These are phyloP conservation scores for Chrysoperla carnea DNA, from an alignment of 1,140 invertebrate species.

Conservation along the genomic window DNA sequence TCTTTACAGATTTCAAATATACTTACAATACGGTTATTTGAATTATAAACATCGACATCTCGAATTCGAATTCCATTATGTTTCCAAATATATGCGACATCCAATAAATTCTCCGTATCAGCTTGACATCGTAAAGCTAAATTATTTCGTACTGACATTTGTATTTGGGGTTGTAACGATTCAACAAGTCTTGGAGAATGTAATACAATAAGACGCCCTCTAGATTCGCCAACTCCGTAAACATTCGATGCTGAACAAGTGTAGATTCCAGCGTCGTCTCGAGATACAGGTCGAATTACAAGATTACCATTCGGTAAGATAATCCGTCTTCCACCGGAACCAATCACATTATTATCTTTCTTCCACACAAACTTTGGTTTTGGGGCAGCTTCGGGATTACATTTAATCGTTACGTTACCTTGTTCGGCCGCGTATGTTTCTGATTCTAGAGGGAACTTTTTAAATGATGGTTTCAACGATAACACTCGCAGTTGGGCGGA, in stretches of 20 bases:
- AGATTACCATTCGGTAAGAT: constrained; percentile 72
- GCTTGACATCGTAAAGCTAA: constrained; percentile 66
- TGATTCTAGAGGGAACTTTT: constrained; percentile 70
- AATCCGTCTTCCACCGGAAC: constrained; percentile 51
- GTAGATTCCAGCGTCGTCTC: constrained; percentile 77
- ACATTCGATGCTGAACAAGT: constrained; percentile 75
- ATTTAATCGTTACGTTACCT: constrained; percentile 81
- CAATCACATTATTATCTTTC: constrained; percentile 71
- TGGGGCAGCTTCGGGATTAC: constrained; percentile 88
- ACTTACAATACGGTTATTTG: constrained; percentile 27
- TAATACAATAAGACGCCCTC: constrained; percentile 68
- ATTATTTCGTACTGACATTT: constrained; percentile 46
- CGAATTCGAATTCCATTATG: constrained; percentile 69
- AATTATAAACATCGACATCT: constrained; percentile 37
- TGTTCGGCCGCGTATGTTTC: constrained; percentile 81
- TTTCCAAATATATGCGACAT: constrained; percentile 79
- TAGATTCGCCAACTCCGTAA: constrained; percentile 62
- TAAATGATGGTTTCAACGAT: constrained; percentile 74
- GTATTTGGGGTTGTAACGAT: constrained; percentile 39
- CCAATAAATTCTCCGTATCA: constrained; percentile 59
- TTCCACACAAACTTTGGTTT: constrained; percentile 78
- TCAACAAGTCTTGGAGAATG: constrained; percentile 57
- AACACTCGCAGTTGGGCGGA: constrained; percentile 79
- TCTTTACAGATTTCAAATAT: too few relatives aligned
- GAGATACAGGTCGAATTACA: constrained; percentile 68